These are phyloP conservation scores for Girardinichthys multiradiatus DNA, from an alignment of 2,113 vertebrate species.

Conservation along the genomic window DNA sequence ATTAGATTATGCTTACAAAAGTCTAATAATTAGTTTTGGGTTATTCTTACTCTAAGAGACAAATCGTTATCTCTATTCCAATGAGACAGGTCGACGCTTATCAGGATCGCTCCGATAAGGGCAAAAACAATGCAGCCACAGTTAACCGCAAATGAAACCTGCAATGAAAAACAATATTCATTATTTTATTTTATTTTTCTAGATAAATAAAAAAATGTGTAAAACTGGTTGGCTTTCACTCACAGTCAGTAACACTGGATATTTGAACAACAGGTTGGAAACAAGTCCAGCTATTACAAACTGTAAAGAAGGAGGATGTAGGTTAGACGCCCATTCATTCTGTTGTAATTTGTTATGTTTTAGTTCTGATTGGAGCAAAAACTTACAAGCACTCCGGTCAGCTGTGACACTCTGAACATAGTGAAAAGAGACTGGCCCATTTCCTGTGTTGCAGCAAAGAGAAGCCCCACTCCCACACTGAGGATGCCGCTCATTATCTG, in stretches of 20 bases:
- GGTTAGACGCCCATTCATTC: background rate
- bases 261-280: constrained; percentile 69
- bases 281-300: constrained; percentile 70
- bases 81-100: constrained; percentile 45
- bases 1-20: background rate
- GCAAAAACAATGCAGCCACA: constrained; percentile 47
- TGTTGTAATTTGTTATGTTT: background rate
- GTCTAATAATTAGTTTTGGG: background rate
- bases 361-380: background rate
- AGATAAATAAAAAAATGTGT: background rate
- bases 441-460: constrained; percentile 45
- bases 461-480: constrained; percentile 70
- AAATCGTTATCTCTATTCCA: rapidly evolving
- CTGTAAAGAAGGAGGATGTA: constrained; percentile 47
- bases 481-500: constrained; percentile 72
- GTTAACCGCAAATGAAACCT: constrained; percentile 68
- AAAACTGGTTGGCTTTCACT: constrained; percentile 28
- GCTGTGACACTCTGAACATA: constrained; percentile 73
- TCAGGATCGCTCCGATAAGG: constrained; percentile 46
- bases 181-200: background rate
- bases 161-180: background rate
- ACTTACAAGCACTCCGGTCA: constrained; percentile 74
- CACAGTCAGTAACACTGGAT: constrained; percentile 68
- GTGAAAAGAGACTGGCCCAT: background rate
- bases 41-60: constrained; percentile 23